Percentiles rank a stretch among this genome's conserved stretches.
Conservation (phyloP, 2,888 invertebrate species). For the Agrypnus murinus region DNA sequence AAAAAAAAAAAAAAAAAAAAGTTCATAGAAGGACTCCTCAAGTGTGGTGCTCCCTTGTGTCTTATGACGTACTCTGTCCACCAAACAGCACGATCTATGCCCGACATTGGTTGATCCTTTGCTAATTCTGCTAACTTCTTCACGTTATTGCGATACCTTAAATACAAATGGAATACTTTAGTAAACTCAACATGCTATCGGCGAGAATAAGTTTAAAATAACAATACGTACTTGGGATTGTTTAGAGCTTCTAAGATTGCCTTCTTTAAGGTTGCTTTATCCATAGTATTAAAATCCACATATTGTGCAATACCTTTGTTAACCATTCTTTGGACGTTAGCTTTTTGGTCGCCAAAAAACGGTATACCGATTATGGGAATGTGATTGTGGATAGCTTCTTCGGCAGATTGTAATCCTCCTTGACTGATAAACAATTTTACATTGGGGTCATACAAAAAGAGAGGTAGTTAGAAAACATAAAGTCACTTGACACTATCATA, state of each 20-base stretch:
- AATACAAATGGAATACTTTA: background rate
- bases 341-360: slow-evolving; percentile 66
- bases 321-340: slow-evolving; percentile 50
- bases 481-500: slow-evolving; percentile 64
- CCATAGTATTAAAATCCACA: background rate
- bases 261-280: background rate
- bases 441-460: slow-evolving; percentile 68
- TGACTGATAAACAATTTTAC: slow-evolving; percentile 71
- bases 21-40: slow-evolving; percentile 50
- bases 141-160: slow-evolving; percentile 56
- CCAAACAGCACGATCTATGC: slow-evolving; percentile 60
- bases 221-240: background rate
- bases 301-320: background rate
- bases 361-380: slow-evolving; percentile 70
- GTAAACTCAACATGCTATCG: no score
- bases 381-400: slow-evolving; percentile 69
- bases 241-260: background rate
- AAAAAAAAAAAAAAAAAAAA: no score
- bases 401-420: slow-evolving; percentile 71
- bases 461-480: slow-evolving; percentile 64
- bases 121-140: slow-evolving; percentile 48
- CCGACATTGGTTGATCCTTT: slow-evolving; percentile 58
- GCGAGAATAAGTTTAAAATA: no score
- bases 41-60: slow-evolving; percentile 57
- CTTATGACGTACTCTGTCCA: slow-evolving; percentile 63